Evolutionary conservation across 2,888 invertebrate genomes (phyloP).

Genomic region (Serrognathus titanus): DNA sequence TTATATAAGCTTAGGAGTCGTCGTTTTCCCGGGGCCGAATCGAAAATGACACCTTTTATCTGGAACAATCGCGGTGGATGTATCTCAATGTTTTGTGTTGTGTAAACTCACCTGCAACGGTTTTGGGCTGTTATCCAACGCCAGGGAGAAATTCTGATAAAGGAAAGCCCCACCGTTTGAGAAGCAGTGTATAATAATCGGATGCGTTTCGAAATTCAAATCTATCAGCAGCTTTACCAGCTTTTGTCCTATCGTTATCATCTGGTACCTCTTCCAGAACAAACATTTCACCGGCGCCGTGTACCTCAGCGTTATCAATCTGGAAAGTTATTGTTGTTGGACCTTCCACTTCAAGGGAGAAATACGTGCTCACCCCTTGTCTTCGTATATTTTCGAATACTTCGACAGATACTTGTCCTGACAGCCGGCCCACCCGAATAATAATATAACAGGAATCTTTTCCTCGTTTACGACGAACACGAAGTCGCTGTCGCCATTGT

Average conservation of each 20-base stretch:
- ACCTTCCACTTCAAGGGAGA: neutral
- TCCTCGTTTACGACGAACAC: conserved; percentile 59
- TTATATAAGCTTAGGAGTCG: conserved; percentile 56
- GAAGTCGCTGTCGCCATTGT: conserved; percentile 49
- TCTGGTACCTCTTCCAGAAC: conserved; percentile 60
- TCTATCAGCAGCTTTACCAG: conserved; percentile 64
- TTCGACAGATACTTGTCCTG: conserved; percentile 73
- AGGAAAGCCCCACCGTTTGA: conserved; percentile 74
- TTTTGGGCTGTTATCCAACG: conserved; percentile 53
- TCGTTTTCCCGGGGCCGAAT: conserved; percentile 67
- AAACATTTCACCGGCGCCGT: conserved; percentile 66
- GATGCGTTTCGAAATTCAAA: conserved; percentile 65
- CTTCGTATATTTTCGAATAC: conserved; percentile 74
- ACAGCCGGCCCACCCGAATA: conserved; percentile 80
- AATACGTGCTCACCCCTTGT: conserved; percentile 59
- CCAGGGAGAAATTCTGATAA: conserved; percentile 64
- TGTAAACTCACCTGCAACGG: conserved; percentile 50
- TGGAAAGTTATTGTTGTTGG: conserved; percentile 33
- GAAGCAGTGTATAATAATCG: conserved; percentile 71
- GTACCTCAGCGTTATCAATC: conserved; percentile 69
- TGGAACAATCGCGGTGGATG: conserved; percentile 27
- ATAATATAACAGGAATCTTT: conserved; percentile 64
- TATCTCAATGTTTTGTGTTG: neutral
- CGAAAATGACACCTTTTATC: conserved; percentile 66
- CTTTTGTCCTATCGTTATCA: conserved; percentile 61